Evolutionary conservation across 2,797 vertebrate genomes (phyloP).

Genomic region (Botia kubotai): DNA sequence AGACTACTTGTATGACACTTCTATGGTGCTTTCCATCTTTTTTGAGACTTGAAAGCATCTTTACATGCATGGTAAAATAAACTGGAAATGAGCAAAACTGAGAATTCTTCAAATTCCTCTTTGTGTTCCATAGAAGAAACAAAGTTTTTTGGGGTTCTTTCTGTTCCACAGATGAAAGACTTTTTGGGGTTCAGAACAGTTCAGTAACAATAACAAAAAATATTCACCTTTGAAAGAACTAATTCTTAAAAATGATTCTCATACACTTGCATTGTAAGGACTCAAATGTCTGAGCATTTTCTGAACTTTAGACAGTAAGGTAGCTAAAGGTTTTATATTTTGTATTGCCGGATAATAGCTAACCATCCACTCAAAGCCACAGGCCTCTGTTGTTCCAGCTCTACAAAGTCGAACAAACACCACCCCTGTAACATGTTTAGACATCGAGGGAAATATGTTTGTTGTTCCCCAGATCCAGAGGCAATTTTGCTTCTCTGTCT

Average conservation of each 20-base stretch:
- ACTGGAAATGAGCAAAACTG: too few species aligned
- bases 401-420: constrained; percentile 36
- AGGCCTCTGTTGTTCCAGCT: constrained; percentile 1
- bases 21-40: too few species aligned
- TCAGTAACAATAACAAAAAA: background rate
- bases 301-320: background rate
- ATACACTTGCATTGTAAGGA: background rate
- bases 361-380: background rate
- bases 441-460: constrained; percentile 49
- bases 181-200: too few species aligned
- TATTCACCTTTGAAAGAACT: background rate
- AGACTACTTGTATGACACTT: too few species aligned
- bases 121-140: too few species aligned
- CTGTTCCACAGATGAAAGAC: too few species aligned
- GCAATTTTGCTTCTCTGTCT: constrained; percentile 39
- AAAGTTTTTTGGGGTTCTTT: too few species aligned
- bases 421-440: constrained; percentile 30
- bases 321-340: background rate
- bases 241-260: background rate
- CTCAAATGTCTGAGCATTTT: background rate
- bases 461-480: constrained; percentile 43
- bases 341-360: background rate
- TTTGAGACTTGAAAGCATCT: too few species aligned
- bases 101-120: too few species aligned
- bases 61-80: too few species aligned